Conservation (phyloP, 1,140 invertebrate genomes). For the Rhizoglyphus robini region DNA sequence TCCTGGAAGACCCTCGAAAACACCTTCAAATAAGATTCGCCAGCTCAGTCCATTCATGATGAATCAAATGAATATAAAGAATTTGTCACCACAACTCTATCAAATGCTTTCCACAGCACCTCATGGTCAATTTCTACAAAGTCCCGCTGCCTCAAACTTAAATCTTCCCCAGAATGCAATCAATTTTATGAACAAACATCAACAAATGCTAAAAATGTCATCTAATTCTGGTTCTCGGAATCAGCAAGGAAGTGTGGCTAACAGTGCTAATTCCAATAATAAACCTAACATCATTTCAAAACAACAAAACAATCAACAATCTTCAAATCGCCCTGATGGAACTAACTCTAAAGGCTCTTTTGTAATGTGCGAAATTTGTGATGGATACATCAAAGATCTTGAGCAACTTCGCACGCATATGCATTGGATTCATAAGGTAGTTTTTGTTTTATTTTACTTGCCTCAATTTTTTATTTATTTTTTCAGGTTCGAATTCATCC, state of each 20-base stretch:
- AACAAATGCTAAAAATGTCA: neutral
- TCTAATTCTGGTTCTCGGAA: conserved; percentile 12
- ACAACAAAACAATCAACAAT: neutral
- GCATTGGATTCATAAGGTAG: conserved; percentile 79
- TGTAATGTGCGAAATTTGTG: conserved; percentile 88
- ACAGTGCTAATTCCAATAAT: neutral
- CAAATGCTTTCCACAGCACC: conserved; percentile 18
- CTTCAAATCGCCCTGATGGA: neutral
- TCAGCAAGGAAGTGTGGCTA: neutral
- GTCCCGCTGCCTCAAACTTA: neutral
- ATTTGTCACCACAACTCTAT: conserved; percentile 19
- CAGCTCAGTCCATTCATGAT: neutral
- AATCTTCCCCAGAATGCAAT: neutral
- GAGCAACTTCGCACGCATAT: conserved; percentile 83
- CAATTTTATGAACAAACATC: conserved; percentile 4
- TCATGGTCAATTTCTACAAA: conserved; percentile 3
- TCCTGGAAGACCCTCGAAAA: conserved; percentile 14
- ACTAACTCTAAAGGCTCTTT: conserved; percentile 36
- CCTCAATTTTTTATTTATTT: neutral
- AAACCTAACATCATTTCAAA: neutral
- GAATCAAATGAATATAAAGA: neutral
- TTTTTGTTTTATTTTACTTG: neutral
- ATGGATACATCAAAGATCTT: conserved; percentile 84
- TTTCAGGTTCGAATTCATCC: conserved; percentile 71
- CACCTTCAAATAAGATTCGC: neutral